Evolutionary conservation across 53 echinoderm and acorn worm genomes (phyloP), one percentile per base, ranked within the genome.

Genomic region (Hippasteria phrygiana): DNA sequence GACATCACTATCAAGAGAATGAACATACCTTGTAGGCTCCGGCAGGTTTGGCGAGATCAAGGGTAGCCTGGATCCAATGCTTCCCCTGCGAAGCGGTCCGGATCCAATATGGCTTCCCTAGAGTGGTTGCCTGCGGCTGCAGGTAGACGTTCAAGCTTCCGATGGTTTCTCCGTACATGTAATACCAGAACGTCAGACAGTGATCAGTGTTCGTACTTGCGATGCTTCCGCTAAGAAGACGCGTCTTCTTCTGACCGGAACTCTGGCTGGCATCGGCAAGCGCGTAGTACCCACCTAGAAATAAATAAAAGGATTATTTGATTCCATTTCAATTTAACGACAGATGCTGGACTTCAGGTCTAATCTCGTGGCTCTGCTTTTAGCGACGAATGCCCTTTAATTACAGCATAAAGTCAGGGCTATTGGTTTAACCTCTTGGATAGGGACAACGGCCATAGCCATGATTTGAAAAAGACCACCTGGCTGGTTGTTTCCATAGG

Each of bases 151-250:
- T 93, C 42, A 95, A 56, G 4, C 54, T 62, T 2, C 67, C 93
- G 4, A 93, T 48, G 43, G 84, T 85, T 31, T 88, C 75, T 5
- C 93, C 93, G 35, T 93, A 86, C 91, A 93, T 91, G 78, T 95
- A 91, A 36, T 95, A 95, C 95, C 93, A 93, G 90, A 95, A 95
- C 13, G 80, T 85, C 59, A 95, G 89, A 27, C 95, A 95, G 56
- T 88, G 88, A 22, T 88, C 92, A 1, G 73, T 36, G 4, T 24
- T 45, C 5, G 94, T 90, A 18, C 62, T 92, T 13, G 82, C 67
- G 38, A 80, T 18, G 45, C 51, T 42, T 1, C 87, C 92, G 59
- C 92, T 92, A 0, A n/a, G 64, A 36, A 91, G 74, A 55, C 91
- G 89, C 9, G 95, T 87, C 22, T 56, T 45, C 28, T 93, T 65